phyloP scores from a whole-genome alignment of 2,113 vertebrate genomes.

The Lanius ludovicianus region DNA sequence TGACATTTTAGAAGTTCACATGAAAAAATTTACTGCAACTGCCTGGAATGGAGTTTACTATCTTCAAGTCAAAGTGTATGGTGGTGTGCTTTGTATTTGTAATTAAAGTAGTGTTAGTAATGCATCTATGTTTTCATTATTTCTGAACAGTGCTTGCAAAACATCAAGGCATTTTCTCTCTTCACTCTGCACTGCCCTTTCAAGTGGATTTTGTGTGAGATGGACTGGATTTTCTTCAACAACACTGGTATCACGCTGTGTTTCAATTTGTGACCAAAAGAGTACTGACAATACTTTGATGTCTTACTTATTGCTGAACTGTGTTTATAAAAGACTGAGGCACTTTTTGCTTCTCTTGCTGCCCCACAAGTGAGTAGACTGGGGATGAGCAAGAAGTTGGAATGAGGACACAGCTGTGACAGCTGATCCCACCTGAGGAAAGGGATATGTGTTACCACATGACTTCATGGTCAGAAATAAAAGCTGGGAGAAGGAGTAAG shows the following conservation, averaged over 20 bases:
- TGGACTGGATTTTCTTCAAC: neutral
- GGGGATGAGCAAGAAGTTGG: neutral
- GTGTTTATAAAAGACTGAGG: neutral
- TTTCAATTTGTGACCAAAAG: neutral
- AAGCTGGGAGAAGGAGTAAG: neutral
- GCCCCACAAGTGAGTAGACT: rapidly evolving
- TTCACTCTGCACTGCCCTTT: neutral
- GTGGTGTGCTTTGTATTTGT: neutral
- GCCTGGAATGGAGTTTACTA: neutral
- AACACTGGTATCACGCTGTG: neutral
- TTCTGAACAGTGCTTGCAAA: neutral
- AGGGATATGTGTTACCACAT: rapidly evolving
- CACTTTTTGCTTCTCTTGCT: neutral
- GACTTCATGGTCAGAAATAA: neutral
- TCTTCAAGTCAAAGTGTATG: neutral
- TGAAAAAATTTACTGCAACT: neutral
- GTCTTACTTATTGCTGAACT: neutral
- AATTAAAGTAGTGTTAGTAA: neutral
- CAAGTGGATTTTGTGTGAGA: neutral
- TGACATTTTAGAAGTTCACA: neutral
- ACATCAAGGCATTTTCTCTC: neutral
- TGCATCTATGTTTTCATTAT: neutral
- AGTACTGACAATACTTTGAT: neutral
- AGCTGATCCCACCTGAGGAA: neutral
- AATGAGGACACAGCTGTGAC: neutral